A percentile compares a stretch with the other conserved stretches of the same genome.
Conservation (phyloP, 2,113 vertebrate genomes). For the Cyphomyrus plagiostoma region DNA sequence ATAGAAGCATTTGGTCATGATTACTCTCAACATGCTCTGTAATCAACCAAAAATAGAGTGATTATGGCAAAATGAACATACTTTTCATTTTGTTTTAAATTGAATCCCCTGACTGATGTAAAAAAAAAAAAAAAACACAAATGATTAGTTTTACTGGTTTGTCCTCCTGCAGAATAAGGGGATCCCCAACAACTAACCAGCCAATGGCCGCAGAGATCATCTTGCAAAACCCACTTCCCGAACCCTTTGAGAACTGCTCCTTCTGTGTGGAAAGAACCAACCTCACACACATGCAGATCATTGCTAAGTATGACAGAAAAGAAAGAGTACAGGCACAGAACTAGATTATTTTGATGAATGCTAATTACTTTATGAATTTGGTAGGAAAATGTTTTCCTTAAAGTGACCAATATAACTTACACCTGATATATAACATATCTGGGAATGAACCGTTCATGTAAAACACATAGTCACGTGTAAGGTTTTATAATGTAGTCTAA, state of each 20-base stretch:
- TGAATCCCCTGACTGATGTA: not conserved
- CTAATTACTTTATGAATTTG: not conserved
- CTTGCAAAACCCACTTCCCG: slow-evolving; percentile 67
- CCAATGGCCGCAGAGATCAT: slow-evolving; percentile 63
- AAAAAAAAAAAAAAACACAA: not conserved
- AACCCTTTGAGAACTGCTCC: slow-evolving; percentile 56
- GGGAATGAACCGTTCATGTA: too few species aligned
- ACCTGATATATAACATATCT: not conserved
- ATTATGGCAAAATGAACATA: not conserved
- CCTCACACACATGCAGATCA: slow-evolving; percentile 54
- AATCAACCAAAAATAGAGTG: not conserved
- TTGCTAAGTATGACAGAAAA: slow-evolving; percentile 60
- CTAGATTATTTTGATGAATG: not conserved
- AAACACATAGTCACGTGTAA: too few species aligned
- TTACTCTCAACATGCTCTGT: not conserved
- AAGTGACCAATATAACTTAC: not conserved
- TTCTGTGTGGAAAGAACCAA: slow-evolving; percentile 69
- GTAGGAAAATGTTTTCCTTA: not conserved
- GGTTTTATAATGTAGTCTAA: not conserved
- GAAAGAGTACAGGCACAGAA: not conserved
- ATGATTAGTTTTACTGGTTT: not conserved
- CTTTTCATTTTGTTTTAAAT: not conserved
- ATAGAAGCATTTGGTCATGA: not conserved
- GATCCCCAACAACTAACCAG: slow-evolving; percentile 61
- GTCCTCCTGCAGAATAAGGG: slow-evolving; percentile 62